Percentiles rank a stretch among this genome's conserved stretches.
These are phyloP conservation scores for Sus cebifrons DNA, from an alignment of 2,797 vertebrate genomes.

Conservation along the genomic window DNA sequence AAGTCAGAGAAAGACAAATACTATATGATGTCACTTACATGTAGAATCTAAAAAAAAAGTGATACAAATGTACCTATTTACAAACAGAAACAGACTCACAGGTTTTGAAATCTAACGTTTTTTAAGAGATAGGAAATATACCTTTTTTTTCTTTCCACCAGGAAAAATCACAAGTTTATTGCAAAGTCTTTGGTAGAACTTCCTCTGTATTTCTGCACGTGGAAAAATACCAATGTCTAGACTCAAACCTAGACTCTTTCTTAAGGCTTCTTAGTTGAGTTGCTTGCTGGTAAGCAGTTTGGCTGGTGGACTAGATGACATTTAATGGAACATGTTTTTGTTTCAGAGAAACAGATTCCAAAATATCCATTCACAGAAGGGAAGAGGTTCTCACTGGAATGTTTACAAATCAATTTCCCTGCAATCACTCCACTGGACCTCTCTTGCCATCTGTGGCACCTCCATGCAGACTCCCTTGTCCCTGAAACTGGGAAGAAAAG, in stretches of 20 bases:
- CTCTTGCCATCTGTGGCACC: background rate
- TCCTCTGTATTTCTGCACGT: background rate
- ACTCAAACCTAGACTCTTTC: background rate
- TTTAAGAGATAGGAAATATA: background rate
- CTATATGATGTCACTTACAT: too few species aligned
- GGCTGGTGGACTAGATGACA: background rate
- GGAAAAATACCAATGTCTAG: background rate
- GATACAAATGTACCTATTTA: too few species aligned
- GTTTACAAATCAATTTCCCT: background rate
- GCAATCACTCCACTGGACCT: background rate
- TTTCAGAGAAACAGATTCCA: slow-evolving; percentile 49
- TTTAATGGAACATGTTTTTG: background rate
- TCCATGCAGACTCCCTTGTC: background rate
- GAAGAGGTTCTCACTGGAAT: slow-evolving; percentile 24
- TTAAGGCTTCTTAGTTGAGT: background rate
- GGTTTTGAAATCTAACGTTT: background rate
- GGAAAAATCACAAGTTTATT: slow-evolving; percentile 41
- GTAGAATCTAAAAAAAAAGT: too few species aligned
- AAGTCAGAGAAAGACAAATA: too few species aligned
- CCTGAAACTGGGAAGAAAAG: background rate
- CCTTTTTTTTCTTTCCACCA: background rate
- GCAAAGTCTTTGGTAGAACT: background rate
- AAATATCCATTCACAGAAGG: background rate
- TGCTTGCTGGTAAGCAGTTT: background rate
- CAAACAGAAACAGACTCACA: too few species aligned